phyloP scores from a whole-genome alignment of 2,888 invertebrate genomes.

The Aethes cnicana region DNA sequence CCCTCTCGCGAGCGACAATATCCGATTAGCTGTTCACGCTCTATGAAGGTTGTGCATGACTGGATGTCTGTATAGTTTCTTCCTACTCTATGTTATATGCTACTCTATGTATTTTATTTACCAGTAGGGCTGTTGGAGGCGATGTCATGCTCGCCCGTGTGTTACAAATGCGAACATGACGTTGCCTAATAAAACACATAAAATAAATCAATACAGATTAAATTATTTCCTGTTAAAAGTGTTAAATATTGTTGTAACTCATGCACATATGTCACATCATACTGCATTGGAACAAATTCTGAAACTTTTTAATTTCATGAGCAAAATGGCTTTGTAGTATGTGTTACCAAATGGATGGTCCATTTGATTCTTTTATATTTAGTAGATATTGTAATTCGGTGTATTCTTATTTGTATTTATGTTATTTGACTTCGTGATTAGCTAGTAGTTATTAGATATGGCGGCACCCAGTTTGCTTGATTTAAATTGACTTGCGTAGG shows the following conservation, averaged over 20 bases:
- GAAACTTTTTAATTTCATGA: neutral
- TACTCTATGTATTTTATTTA: conserved; percentile 27
- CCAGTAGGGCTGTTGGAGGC: neutral
- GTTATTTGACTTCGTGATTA: conserved; percentile 28
- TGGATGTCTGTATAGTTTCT: conserved; percentile 22
- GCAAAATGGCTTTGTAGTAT: conserved; percentile 9
- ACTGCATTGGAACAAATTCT: neutral
- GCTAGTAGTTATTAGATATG: neutral
- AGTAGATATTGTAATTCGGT: conserved; percentile 6
- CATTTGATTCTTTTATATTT: conserved; percentile 5
- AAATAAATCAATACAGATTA: too few species aligned
- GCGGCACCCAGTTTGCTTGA: conserved; percentile 20
- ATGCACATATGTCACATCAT: neutral
- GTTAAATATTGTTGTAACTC: neutral
- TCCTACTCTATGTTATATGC: conserved; percentile 24
- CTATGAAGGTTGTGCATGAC: conserved; percentile 26
- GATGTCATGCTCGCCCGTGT: conserved; percentile 7
- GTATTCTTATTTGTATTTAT: conserved; percentile 4
- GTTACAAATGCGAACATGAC: neutral
- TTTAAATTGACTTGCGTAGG: conserved; percentile 4
- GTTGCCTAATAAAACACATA: neutral
- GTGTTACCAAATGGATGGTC: conserved; percentile 1
- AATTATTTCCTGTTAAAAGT: too few species aligned
- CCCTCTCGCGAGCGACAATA: too few species aligned
- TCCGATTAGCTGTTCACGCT: conserved; percentile 25